Conservation (phyloP, 2,888 invertebrate species). For the Notodonta dromedarius region DNA sequence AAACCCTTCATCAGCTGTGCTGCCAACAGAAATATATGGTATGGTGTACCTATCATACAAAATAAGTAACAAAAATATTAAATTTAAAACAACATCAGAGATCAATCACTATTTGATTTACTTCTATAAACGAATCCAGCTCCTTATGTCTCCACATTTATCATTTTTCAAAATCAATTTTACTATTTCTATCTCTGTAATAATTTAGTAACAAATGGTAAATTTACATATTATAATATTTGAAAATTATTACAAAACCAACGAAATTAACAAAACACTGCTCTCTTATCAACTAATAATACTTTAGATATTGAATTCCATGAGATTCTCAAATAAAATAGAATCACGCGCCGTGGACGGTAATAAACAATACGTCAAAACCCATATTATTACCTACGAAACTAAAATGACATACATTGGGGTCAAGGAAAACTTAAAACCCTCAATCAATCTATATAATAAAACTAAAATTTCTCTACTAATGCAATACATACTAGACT, state of each 20-base stretch:
- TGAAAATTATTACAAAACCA: too few species aligned
- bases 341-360: slow-evolving; percentile 14
- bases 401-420: not conserved
- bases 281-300: slow-evolving; percentile 46
- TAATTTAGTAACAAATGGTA: slow-evolving; percentile 7
- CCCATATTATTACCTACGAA: not conserved
- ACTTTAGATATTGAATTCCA: slow-evolving; percentile 26
- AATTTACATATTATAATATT: slow-evolving; percentile 16
- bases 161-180: not conserved
- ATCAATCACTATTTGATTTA: slow-evolving; percentile 21
- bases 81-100: slow-evolving; percentile 15
- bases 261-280: slow-evolving; percentile 29
- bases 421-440: not conserved
- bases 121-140: slow-evolving; percentile 8
- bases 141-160: slow-evolving; percentile 22
- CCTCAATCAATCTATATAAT: not conserved
- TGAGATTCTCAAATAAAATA: slow-evolving; percentile 39
- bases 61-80: slow-evolving; percentile 5
- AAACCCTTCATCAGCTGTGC: slow-evolving; percentile 32
- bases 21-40: slow-evolving; percentile 22
- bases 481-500: slow-evolving; percentile 22
- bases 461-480: not conserved
- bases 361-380: slow-evolving; percentile 27
- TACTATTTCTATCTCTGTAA: not conserved
- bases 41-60: slow-evolving; percentile 14